Percentiles rank a stretch among this genome's conserved stretches.
phyloP scores from a whole-genome alignment of 2,113 vertebrate species.

The Planiliza haematocheilus region DNA sequence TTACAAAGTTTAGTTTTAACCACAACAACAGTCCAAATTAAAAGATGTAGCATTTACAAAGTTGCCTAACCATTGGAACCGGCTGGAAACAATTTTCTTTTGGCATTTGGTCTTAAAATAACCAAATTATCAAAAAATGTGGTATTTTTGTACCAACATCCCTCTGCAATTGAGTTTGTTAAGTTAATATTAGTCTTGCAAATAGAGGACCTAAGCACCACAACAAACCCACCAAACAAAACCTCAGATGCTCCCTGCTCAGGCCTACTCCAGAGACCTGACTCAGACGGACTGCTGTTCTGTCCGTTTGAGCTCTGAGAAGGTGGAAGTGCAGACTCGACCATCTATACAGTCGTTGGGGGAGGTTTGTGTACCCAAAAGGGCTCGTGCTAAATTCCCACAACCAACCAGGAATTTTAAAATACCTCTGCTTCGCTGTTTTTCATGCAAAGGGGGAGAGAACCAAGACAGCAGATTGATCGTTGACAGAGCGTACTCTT shows the following conservation, averaged over 20 bases:
- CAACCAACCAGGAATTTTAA: constrained; percentile 57
- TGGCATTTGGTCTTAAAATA: too few relatives aligned
- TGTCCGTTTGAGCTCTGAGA: constrained; percentile 44
- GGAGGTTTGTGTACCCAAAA: constrained; percentile 49
- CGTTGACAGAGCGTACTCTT: constrained; percentile 32
- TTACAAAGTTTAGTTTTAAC: not conserved
- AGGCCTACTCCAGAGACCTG: constrained; percentile 49
- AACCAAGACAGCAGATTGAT: constrained; percentile 56
- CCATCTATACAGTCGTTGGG: constrained; percentile 32
- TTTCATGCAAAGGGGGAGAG: constrained; percentile 54
- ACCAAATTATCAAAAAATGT: too few relatives aligned
- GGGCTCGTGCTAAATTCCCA: constrained; percentile 52
- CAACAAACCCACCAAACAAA: constrained; percentile 33
- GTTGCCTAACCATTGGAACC: not conserved
- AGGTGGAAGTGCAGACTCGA: constrained; percentile 65
- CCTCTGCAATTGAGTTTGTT: not conserved
- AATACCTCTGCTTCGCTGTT: constrained; percentile 60
- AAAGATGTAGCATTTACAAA: not conserved
- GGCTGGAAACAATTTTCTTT: too few relatives aligned
- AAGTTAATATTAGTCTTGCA: not conserved
- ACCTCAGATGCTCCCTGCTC: constrained; percentile 23
- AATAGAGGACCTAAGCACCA: not conserved
- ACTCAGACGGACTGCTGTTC: constrained; percentile 66
- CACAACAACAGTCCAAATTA: not conserved
- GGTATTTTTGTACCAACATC: too few relatives aligned